A percentile compares a stretch with the other conserved stretches of the same genome.
These are phyloP conservation scores for Cremastobaeus sp. DNA, from an alignment of 2,888 invertebrate species.

Conservation along the genomic window DNA sequence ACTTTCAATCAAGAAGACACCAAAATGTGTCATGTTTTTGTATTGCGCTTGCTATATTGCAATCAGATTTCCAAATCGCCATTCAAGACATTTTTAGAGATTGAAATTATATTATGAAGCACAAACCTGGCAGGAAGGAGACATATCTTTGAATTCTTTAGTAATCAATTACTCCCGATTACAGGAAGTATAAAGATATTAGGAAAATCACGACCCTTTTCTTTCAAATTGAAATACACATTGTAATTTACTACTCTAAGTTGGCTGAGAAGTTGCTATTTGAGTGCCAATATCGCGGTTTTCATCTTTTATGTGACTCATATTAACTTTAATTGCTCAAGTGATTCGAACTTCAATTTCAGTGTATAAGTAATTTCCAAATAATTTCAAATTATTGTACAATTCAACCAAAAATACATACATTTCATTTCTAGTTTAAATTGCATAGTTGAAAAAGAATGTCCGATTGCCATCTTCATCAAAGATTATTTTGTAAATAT, in stretches of 20 bases:
- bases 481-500: constrained; percentile 13
- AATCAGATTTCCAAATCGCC: no score
- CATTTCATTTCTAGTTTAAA: no score
- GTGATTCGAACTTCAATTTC: constrained; percentile 1
- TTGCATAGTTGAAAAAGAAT: no score
- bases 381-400: no score
- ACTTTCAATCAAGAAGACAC: no score
- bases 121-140: constrained; percentile 27
- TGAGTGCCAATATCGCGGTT: constrained; percentile 20
- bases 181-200: constrained; percentile 36
- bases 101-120: constrained; percentile 13
- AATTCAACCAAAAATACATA: no score
- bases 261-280: constrained; percentile 18
- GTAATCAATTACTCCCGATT: constrained; percentile 17
- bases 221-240: constrained; percentile 7
- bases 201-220: background rate
- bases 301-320: background rate
- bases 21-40: no score
- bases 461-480: no score
- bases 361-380: no score
- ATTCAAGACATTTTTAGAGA: no score
- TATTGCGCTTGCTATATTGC: no score
- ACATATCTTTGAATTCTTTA: constrained; percentile 13
- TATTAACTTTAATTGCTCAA: constrained; percentile 14
- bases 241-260: constrained; percentile 16